Evolutionary conservation across 2,888 invertebrate species (phyloP), one percentile per base, ranked within the genome.

Genomic region (Coelogynopora nodosa): DNA sequence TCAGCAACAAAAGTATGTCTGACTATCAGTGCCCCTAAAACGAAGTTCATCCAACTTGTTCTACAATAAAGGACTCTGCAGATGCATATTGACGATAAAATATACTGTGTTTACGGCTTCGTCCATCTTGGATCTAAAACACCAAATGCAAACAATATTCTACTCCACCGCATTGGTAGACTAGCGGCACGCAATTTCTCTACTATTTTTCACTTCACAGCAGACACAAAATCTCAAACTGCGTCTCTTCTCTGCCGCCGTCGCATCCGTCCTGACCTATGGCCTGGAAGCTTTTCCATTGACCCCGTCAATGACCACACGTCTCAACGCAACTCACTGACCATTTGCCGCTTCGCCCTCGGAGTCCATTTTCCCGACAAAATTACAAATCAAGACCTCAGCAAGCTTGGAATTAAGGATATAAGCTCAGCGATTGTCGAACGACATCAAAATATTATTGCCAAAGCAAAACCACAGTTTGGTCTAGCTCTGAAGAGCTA

Each of bases 401-500:
- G 5, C 27, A 74, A 74, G 74, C 74, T 74, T 26, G 74, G 74
- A 74, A 26, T 74, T 74, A 74, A 74, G 23, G 27, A 74, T 26
- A 74, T 74, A 2, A 74, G 74, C 23, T 74, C 74, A 23, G 5
- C 74, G 27, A 74, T 74, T 74, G 74, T 26, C 74, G 74, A 74
- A 74, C 23, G 74, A 2, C 74, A 26, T 26, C 74, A 74, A 74
- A 74, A 74, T 26, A 74, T 26, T 26, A 5, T 74, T 23, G 74
- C 74, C 74, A 74, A 74, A 74, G 74, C 74, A 74, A 74, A 74
- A 74, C 74, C 74, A 74, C 74, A 74, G 5, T 74, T 26, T 74
- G 23, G 5, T 2, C 10, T 74, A 13, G 74, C 74, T 74, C 23
- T 13, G 2, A 49, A 26, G 74, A 13, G 74, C 74, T 74, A 74